Percentiles rank a stretch among this genome's conserved stretches.
Evolutionary conservation across 2,113 vertebrate species (phyloP).

Genomic region (Callocephalon fimbriatum): DNA sequence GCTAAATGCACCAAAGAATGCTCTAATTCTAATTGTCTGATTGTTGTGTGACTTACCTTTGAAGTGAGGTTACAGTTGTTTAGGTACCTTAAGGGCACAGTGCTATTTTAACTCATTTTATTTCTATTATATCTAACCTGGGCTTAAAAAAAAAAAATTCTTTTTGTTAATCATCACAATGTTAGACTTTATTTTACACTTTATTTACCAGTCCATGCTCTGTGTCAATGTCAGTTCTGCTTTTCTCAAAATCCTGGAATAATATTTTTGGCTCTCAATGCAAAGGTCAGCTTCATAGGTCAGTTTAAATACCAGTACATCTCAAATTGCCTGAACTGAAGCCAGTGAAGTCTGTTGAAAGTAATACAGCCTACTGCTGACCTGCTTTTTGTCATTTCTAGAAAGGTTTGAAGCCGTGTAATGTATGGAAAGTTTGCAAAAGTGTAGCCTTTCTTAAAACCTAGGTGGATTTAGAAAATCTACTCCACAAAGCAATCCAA

Average conservation of each 20-base stretch:
- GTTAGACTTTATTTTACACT: background rate
- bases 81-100: background rate
- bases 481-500: background rate
- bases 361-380: background rate
- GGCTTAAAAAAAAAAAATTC: background rate
- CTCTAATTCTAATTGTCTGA: background rate
- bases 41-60: background rate
- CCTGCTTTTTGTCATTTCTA: background rate
- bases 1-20: background rate
- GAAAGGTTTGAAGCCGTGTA: constrained; percentile 1
- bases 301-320: background rate
- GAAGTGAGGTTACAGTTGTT: background rate
- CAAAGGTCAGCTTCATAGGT: background rate
- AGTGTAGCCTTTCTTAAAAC: background rate
- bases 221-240: background rate
- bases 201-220: background rate
- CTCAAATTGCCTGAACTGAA: background rate
- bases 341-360: background rate
- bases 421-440: constrained; percentile 9
- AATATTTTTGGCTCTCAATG: background rate
- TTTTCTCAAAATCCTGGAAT: background rate
- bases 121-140: background rate
- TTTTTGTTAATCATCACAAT: background rate
- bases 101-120: background rate
- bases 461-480: background rate